A percentile compares a stretch with the other conserved stretches of the same genome.
Evolutionary conservation across 1,140 invertebrate genomes (phyloP).

Genomic region (Brachionus koreanus): DNA sequence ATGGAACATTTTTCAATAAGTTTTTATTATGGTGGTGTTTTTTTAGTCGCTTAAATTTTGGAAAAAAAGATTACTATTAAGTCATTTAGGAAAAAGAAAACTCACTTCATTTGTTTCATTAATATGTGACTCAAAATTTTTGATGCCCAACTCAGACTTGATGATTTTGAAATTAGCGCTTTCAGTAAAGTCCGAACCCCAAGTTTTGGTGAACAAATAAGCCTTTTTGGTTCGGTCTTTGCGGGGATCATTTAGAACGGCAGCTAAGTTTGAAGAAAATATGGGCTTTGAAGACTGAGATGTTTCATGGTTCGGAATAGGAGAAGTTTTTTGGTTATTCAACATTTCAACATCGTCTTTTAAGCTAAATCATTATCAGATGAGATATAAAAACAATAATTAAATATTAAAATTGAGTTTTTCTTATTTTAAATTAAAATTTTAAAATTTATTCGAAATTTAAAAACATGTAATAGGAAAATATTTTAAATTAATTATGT

Average conservation of each 20-base stretch:
- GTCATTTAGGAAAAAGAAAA: background rate
- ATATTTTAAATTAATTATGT: background rate
- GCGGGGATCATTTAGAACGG: slow-evolving; percentile 90
- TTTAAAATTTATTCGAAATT: background rate
- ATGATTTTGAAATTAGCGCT: slow-evolving; percentile 56
- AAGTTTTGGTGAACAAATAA: slow-evolving; percentile 91
- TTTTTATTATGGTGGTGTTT: slow-evolving; percentile 54
- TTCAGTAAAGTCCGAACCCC: slow-evolving; percentile 85
- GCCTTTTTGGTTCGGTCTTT: slow-evolving; percentile 64
- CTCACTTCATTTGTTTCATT: slow-evolving; percentile 68
- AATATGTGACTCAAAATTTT: slow-evolving; percentile 69
- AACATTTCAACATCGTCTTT: background rate
- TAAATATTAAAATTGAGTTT: background rate
- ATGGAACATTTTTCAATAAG: background rate
- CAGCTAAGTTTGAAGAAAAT: slow-evolving; percentile 75
- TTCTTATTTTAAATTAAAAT: background rate
- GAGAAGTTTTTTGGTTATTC: background rate
- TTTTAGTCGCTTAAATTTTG: background rate
- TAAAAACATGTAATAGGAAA: background rate
- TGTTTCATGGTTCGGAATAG: background rate
- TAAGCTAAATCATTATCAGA: background rate
- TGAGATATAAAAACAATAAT: background rate
- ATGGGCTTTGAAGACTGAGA: background rate
- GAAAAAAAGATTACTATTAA: background rate
- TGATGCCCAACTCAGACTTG: background rate